Evolutionary conservation across 2,113 vertebrate genomes (phyloP).

Genomic region (Rhombomys opimus): DNA sequence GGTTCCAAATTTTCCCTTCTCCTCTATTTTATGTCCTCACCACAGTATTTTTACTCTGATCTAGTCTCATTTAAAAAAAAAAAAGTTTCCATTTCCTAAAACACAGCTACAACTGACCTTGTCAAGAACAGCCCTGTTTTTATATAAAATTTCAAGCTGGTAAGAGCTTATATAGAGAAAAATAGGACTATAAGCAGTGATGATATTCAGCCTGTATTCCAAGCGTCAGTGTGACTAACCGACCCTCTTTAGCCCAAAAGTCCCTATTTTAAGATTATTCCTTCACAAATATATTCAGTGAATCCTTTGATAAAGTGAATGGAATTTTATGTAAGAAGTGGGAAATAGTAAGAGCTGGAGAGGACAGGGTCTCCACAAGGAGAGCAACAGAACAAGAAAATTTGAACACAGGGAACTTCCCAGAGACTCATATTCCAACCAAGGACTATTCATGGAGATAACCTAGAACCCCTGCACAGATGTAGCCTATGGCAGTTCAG

Average conservation of each 20-base stretch:
- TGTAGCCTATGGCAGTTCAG: no score
- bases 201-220: background rate
- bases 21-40: conserved; percentile 52
- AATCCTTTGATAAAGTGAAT: background rate
- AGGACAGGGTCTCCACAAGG: no score
- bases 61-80: conserved; percentile 45
- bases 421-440: no score
- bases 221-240: background rate
- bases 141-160: conserved; percentile 47
- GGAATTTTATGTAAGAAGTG: no score
- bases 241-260: background rate
- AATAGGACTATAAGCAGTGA: background rate
- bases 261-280: background rate
- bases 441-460: no score
- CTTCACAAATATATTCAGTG: background rate
- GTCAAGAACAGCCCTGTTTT: conserved; percentile 33
- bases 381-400: no score
- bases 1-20: conserved; percentile 64
- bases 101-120: conserved; percentile 58
- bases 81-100: conserved; percentile 63
- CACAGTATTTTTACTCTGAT: conserved; percentile 47
- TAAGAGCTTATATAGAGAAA: background rate
- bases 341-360: no score
- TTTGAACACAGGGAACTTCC: no score
- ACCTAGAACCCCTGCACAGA: no score